A percentile compares a stretch with the other conserved stretches of the same genome.
These are phyloP conservation scores for Euborellia annulipes DNA, from an alignment of 1,140 invertebrate species.

Conservation along the genomic window DNA sequence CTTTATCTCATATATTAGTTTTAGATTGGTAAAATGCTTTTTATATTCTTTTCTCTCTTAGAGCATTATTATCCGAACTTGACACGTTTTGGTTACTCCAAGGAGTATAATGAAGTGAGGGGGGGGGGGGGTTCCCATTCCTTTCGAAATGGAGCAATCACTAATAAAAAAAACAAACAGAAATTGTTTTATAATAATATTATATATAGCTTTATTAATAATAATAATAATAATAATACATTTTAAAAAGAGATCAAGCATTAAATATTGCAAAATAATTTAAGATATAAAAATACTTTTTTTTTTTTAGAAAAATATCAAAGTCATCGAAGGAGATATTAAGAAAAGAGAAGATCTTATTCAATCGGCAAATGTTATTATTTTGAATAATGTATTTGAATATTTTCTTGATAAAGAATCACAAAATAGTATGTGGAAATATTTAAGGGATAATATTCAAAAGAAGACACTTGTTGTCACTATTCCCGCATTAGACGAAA, in stretches of 20 bases:
- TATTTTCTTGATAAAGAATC: conserved; percentile 39
- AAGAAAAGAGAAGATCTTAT: conserved; percentile 36
- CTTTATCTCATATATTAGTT: too few relatives aligned
- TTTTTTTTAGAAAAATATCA: conserved; percentile 30
- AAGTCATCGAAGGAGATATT: conserved; percentile 39
- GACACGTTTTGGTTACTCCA: too few relatives aligned
- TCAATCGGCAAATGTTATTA: conserved; percentile 36
- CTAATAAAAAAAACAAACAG: too few relatives aligned
- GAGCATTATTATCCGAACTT: too few relatives aligned
- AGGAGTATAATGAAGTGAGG: too few relatives aligned
- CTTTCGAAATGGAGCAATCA: neutral
- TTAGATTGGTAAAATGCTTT: too few relatives aligned
- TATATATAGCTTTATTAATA: too few relatives aligned
- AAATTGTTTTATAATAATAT: too few relatives aligned
- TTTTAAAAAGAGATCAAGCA: neutral
- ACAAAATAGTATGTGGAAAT: conserved; percentile 41
- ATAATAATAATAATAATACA: too few relatives aligned
- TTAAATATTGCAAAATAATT: neutral
- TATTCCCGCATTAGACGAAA: conserved; percentile 36
- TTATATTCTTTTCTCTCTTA: too few relatives aligned
- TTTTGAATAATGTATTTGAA: conserved; percentile 47
- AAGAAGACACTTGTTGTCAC: conserved; percentile 38
- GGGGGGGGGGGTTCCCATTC: too few relatives aligned
- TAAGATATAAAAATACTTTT: conserved; percentile 1
- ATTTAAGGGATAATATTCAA: conserved; percentile 36